Evolutionary conservation across 2,113 vertebrate genomes (phyloP).

Genomic region (Tetrax tetrax): DNA sequence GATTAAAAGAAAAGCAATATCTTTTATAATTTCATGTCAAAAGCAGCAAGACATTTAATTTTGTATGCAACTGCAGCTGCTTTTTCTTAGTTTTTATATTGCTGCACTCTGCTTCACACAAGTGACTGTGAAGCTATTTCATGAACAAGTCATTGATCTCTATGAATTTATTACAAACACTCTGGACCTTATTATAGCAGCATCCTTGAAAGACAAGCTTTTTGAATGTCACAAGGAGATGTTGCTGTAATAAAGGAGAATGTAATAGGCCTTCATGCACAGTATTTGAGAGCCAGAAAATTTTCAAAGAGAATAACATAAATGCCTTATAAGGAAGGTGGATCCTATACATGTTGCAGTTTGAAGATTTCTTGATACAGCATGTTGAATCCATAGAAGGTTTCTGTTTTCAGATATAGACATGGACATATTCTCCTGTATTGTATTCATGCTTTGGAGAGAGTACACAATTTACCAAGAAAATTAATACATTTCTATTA

Average conservation of each 20-base stretch:
- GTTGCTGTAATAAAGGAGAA: constrained; percentile 41
- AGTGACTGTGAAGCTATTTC: constrained; percentile 23
- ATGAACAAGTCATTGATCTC: constrained; percentile 51
- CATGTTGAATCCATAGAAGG: background rate
- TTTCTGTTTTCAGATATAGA: background rate
- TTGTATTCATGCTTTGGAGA: background rate
- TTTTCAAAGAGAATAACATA: constrained; percentile 61
- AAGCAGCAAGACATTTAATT: background rate
- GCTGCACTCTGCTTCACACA: background rate
- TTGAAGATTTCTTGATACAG: constrained; percentile 63
- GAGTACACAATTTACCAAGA: background rate
- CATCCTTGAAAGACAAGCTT: constrained; percentile 57
- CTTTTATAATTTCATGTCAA: background rate
- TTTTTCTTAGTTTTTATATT: background rate
- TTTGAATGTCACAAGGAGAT: constrained; percentile 51
- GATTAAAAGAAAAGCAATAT: background rate
- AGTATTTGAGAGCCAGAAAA: constrained; percentile 26
- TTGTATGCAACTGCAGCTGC: background rate
- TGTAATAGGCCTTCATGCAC: constrained; percentile 6
- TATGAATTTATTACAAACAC: constrained; percentile 54
- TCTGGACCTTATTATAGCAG: constrained; percentile 41
- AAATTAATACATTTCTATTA: background rate
- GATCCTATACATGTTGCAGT: constrained; percentile 65
- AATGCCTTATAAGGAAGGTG: constrained; percentile 4
- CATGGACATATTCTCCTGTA: background rate